phyloP scores from a whole-genome alignment of 1,140 invertebrate species.

The Pachypeltis micranthus region DNA sequence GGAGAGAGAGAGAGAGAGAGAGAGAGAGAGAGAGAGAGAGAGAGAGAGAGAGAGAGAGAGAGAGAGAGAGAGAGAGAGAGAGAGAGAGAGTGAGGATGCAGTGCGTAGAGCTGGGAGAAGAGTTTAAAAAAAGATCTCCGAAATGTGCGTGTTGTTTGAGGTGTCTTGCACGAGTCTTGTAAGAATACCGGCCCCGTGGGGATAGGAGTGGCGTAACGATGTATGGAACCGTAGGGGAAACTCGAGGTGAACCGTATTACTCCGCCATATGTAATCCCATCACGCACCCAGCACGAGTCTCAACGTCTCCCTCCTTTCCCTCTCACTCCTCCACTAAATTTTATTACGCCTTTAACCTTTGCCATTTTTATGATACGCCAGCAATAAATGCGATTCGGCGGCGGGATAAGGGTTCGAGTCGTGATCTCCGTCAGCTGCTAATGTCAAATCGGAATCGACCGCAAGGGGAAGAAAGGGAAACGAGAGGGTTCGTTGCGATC shows the following conservation, averaged over 20 bases:
- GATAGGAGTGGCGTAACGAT: no score
- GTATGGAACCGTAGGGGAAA: no score
- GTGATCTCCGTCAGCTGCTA: slow-evolving; percentile 8
- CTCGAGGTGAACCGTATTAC: slow-evolving; percentile 10
- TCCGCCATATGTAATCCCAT: slow-evolving; percentile 16
- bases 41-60: no score
- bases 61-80: no score
- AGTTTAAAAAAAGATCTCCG: not conserved
- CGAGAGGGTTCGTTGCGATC: no score
- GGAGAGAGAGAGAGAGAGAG: no score
- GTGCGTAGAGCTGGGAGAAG: no score
- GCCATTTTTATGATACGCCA: slow-evolving; percentile 11
- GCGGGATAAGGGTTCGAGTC: no score
- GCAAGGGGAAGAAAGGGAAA: not conserved
- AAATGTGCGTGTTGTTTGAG: slow-evolving; percentile 1
- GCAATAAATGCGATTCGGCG: slow-evolving; percentile 13
- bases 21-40: no score
- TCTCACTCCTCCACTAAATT: slow-evolving; percentile 6
- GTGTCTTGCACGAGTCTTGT: not conserved
- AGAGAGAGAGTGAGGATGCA: no score
- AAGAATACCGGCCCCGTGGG: slow-evolving; percentile 1
- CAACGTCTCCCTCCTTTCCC: not conserved
- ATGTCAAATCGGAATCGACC: not conserved
- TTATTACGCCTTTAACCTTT: slow-evolving; percentile 13
- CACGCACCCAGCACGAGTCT: not conserved